A percentile compares a stretch with the other conserved stretches of the same genome.
These are phyloP conservation scores for Disparrhopalites patrizii DNA, from an alignment of 2,888 invertebrate species.

Conservation along the genomic window DNA sequence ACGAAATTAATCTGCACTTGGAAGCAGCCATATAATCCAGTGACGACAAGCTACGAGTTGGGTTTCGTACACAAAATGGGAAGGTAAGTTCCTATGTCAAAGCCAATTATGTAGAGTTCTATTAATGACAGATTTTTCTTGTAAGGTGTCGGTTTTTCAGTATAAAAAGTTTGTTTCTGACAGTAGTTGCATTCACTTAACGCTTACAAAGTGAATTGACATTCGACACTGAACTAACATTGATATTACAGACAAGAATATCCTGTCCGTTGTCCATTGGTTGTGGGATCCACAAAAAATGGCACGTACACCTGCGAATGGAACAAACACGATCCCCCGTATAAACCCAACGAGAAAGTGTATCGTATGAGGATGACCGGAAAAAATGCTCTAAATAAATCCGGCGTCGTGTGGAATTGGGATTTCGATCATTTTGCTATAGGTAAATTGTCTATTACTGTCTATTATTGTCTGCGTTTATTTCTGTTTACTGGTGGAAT, in stretches of 20 bases:
- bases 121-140: too few species aligned
- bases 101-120: too few species aligned
- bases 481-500: background rate
- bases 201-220: too few species aligned
- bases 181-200: too few species aligned
- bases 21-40: constrained; percentile 59
- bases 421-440: constrained; percentile 38
- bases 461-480: constrained; percentile 3
- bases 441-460: constrained; percentile 29
- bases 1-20: constrained; percentile 71
- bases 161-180: too few species aligned
- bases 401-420: constrained; percentile 37
- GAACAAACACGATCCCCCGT: constrained; percentile 57
- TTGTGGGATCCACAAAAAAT: too few species aligned
- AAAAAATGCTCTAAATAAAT: constrained; percentile 57
- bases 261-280: too few species aligned
- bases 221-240: too few species aligned
- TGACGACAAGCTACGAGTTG: constrained; percentile 58
- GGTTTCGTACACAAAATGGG: constrained; percentile 49
- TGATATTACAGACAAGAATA: too few species aligned
- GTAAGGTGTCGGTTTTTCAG: too few species aligned
- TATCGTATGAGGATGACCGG: constrained; percentile 62
- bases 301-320: constrained; percentile 50
- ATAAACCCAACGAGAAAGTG: constrained; percentile 55
- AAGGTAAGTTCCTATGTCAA: background rate